Base-by-base conservation (phyloP, 2,113 vertebrate genomes). In the Nycticryphes semicollaris region DNA sequence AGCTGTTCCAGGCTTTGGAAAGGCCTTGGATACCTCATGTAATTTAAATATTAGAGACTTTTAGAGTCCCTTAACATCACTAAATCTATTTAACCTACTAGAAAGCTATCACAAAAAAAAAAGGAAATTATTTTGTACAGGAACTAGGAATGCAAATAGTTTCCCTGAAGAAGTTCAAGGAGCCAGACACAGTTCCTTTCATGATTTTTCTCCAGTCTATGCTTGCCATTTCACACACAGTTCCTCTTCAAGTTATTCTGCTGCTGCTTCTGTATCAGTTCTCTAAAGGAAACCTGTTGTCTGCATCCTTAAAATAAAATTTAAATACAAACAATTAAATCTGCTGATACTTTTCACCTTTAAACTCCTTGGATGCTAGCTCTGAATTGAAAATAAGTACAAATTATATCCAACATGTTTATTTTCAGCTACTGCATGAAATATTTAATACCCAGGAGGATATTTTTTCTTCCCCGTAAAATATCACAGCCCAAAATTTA, bases 361-460 rank as follows among this genome's bases (percentile, higher is more conserved):
- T 76, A 94, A 96, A 79, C n/a, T 59, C 43, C 24, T 95, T 87
- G 48, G n/a, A 30, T 50, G 60, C 20, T 84, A 77, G 11, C 43
- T 96, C 57, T 80, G n/a, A 90, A 92, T 63, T 79, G 53, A 83
- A 96, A 93, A 73, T 81, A 92, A 94, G 37, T 63, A 66, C 57
- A 95, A 54, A 30, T 95, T 67, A 62, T 7, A 79, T 89, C 31
- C 63, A 95, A 54, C 21, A 93, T 69, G 33, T 89, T 76, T 85
- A 8, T 94, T 84, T 93, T 95, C 62, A 93, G 30, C 35, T 92
- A 41, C 56, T 73, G 14, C 48, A 89, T 96, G 68, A 96, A 98
- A 97, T 91, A 94, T 94, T 97, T 94, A 97, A 95, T 41, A 94
- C 85, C 39, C n/a, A 10, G 8, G 83, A 96, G 91, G n/a, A 33